Percentiles rank a stretch among this genome's conserved stretches.
phyloP scores from a whole-genome alignment of 2,797 vertebrate genomes.

The Hydrolagus colliei region DNA sequence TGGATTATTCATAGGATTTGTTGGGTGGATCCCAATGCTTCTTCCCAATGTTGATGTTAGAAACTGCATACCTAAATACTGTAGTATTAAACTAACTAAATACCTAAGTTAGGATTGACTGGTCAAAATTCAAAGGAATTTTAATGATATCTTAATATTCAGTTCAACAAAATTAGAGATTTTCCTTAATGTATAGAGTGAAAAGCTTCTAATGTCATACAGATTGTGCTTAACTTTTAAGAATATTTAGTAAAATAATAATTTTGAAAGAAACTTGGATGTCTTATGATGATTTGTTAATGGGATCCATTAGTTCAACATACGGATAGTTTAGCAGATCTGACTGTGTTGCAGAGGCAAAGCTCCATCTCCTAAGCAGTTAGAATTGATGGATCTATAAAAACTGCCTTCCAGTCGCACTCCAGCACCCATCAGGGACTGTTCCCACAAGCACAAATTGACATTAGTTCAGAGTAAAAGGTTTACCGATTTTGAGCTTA shows the following conservation, averaged over 20 bases:
- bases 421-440: background rate
- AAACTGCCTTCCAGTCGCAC: background rate
- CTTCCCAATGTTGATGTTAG: background rate
- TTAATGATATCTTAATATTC: background rate
- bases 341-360: background rate
- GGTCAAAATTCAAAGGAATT: background rate
- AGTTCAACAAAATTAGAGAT: background rate
- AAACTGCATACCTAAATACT: background rate
- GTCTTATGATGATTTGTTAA: conserved; percentile 3
- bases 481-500: background rate
- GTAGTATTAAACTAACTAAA: background rate
- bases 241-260: background rate
- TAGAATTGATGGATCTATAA: background rate
- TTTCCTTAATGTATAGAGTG: background rate
- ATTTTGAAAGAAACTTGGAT: background rate
- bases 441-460: background rate
- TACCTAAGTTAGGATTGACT: background rate
- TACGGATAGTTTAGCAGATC: background rate
- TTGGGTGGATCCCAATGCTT: background rate
- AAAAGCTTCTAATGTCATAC: background rate
- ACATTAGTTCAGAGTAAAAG: background rate
- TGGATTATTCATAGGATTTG: background rate
- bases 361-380: background rate
- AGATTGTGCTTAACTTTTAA: background rate
- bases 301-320: background rate